Base-by-base conservation (phyloP, 2,888 invertebrate genomes). In the Calliopum simillimum region DNA sequence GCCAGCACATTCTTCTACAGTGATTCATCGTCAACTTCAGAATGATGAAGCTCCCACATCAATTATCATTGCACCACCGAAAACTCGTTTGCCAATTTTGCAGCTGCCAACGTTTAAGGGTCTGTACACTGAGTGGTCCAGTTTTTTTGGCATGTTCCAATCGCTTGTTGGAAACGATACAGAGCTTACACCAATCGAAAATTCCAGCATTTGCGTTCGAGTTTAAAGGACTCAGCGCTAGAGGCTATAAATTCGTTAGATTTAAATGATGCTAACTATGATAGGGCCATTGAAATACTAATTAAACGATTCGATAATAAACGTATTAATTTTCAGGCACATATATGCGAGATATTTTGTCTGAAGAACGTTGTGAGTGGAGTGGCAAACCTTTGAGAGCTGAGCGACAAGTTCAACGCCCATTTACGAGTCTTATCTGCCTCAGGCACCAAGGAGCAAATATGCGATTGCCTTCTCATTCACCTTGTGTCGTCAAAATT, bases 1-100 rank as follows among this genome's bases (percentile, higher is more conserved):
- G 5, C 33, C 33, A 3, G 47, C 12, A n/a, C 74, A 61, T 62
- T 71, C 59, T 14, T 69, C 67, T 1, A 72, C 69, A 2, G 19
- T 68, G 53, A 33, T 33, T 8, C 5, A 33, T 3, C 58, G 53
- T 4, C 68, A 70, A 19, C 55, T 70, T 47, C 63, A 56, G 2
- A 16, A 56, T n/a, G 69, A 72, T 5, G 67, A 72, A 1, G 21
- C 56, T 23, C 56, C 21, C 25, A 23, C 56, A 13, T 56, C 33
- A 56, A 4, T 56, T 12, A 25, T 56, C 6, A 13, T 56, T 5
- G 56, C 56, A 56, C 56, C 21, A 23, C n/a, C 23, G 25, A 56
- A 56, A 23, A 23, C 56, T 3, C 56, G 56, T 1, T 14, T 56
- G 25, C 25, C 56, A 4, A 14, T 13, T 0, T 25, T 56, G 25